Conservation (phyloP, 2,113 vertebrate genomes). For the Zosterops japonicus region DNA sequence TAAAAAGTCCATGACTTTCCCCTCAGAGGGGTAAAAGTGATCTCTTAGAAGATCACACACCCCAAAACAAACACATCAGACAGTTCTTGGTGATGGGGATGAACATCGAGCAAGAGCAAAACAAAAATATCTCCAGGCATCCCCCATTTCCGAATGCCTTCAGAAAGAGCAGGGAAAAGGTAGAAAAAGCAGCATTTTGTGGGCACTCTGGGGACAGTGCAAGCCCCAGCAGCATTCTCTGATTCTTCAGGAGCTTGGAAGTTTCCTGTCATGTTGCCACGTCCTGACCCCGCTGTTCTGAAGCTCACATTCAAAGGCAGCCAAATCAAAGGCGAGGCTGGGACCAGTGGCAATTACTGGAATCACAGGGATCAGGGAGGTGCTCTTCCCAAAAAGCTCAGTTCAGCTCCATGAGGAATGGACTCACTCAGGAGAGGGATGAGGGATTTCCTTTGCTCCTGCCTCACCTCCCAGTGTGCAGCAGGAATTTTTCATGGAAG, state of each 20-base stretch:
- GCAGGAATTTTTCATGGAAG: background rate
- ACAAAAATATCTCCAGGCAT: conserved; percentile 13
- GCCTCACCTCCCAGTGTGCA: rapidly evolving
- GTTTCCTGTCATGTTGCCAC: background rate
- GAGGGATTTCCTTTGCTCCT: background rate
- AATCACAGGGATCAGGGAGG: background rate
- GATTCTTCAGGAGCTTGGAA: background rate
- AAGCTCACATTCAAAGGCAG: background rate
- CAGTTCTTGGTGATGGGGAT: background rate
- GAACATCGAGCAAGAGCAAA: background rate
- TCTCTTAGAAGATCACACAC: background rate
- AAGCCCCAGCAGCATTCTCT: background rate
- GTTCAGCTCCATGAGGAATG: background rate
- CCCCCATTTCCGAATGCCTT: background rate
- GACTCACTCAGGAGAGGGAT: background rate
- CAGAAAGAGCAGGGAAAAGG: background rate
- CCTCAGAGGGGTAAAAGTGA: background rate
- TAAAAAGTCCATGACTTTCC: background rate
- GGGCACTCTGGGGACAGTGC: background rate
- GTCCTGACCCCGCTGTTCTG: background rate
- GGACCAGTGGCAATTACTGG: background rate
- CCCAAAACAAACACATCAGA: conserved; percentile 17
- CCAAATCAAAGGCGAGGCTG: background rate
- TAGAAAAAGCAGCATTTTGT: background rate
- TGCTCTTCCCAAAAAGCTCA: background rate